Percentiles rank a stretch among this genome's conserved stretches.
Evolutionary conservation across 2,113 vertebrate genomes (phyloP).

Genomic region (Patagioenas fasciata): DNA sequence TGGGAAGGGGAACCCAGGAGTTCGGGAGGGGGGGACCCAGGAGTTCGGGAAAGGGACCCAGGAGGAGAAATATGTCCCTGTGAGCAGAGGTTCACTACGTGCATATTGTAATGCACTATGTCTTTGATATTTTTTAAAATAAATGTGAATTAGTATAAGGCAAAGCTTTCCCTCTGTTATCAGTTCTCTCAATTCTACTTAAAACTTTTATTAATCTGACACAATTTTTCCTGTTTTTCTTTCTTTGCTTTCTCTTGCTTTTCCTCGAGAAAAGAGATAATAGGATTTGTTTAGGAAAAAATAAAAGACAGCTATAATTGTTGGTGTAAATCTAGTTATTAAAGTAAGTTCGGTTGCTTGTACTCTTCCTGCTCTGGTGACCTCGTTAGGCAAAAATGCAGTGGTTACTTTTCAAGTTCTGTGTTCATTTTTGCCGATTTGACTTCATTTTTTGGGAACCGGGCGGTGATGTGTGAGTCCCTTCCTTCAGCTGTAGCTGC

Average conservation of each 20-base stretch:
- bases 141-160: neutral
- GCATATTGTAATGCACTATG: neutral
- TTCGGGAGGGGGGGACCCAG: too few species aligned
- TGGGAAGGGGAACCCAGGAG: too few species aligned
- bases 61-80: neutral
- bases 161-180: neutral
- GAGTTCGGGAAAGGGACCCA: too few species aligned
- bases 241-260: neutral
- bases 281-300: neutral
- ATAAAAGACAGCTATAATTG: fast-evolving
- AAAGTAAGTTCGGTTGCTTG: neutral
- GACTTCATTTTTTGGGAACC: neutral
- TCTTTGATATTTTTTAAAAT: neutral
- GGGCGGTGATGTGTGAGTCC: fast-evolving
- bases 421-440: neutral
- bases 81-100: neutral
- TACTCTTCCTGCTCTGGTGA: neutral
- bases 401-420: neutral
- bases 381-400: neutral
- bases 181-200: neutral
- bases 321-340: fast-evolving
- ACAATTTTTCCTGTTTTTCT: neutral
- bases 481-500: fast-evolving
- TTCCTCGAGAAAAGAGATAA: neutral
- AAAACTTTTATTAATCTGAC: neutral